Evolutionary conservation across 2,113 vertebrate species (phyloP).

Genomic region (Chrysemys picta): DNA sequence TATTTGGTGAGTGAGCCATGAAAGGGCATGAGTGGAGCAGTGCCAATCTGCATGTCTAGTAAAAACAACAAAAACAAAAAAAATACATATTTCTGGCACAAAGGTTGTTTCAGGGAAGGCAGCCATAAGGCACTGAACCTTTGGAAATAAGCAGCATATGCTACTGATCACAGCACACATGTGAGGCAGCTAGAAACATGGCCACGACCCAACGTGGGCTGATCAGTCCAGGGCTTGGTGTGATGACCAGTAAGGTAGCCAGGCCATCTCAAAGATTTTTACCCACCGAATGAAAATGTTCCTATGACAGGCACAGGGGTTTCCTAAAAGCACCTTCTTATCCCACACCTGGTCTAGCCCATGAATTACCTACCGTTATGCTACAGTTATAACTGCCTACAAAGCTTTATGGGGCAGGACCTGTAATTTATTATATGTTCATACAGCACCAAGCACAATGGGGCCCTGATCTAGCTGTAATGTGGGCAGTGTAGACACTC

Average conservation of each 20-base stretch:
- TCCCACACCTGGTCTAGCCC: not conserved
- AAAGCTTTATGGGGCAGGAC: not conserved
- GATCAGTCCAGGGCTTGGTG: not conserved
- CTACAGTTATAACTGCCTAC: not conserved
- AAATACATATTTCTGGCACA: not conserved
- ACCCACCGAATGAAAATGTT: too few relatives aligned
- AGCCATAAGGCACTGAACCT: not conserved
- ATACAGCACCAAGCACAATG: not conserved
- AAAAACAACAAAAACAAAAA: not conserved
- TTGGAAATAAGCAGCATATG: not conserved
- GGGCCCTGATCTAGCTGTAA: not conserved
- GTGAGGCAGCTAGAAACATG: not conserved
- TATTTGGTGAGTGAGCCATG: not conserved
- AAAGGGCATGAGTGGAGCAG: not conserved
- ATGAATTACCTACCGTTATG: not conserved
- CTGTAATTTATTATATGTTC: not conserved
- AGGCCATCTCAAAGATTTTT: not conserved
- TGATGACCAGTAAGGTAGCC: not conserved
- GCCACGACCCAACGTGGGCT: too few relatives aligned
- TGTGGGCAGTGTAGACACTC: too few relatives aligned
- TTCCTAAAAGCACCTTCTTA: not conserved
- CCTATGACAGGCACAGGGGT: not conserved
- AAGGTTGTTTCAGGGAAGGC: not conserved
- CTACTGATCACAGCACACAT: not conserved
- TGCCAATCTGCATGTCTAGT: not conserved